These are phyloP conservation scores for Sclerodermus sp. DNA, from an alignment of 2,888 invertebrate genomes.

Conservation along the genomic window DNA sequence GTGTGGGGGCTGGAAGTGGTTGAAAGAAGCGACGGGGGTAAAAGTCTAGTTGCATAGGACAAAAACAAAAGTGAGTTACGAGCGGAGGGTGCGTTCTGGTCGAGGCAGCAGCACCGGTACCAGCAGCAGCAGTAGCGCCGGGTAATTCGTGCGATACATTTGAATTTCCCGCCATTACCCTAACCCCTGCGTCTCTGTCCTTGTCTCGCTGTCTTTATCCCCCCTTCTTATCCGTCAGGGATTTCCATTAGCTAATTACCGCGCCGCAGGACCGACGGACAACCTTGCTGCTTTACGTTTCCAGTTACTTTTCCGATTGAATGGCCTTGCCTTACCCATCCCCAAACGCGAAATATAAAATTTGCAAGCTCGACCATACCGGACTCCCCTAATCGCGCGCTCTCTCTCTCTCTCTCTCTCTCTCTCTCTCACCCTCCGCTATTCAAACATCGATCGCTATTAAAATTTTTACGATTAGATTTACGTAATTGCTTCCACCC, in stretches of 20 bases:
- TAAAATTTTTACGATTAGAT: no score
- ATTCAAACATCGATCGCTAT: no score
- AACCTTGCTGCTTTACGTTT: background rate
- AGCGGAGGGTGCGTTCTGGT: conserved; percentile 34
- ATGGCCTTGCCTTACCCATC: no score
- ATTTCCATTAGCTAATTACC: conserved; percentile 56
- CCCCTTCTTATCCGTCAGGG: conserved; percentile 26
- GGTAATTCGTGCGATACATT: conserved; percentile 53
- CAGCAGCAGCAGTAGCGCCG: conserved; percentile 3
- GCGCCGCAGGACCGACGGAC: conserved; percentile 12
- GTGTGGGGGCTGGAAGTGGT: background rate
- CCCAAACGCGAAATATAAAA: no score
- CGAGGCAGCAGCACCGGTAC: background rate
- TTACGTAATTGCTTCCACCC: no score
- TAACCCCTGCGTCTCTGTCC: no score
- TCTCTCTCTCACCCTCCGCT: no score
- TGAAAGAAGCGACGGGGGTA: conserved; percentile 23
- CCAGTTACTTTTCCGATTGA: no score
- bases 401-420: no score
- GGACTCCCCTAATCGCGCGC: no score
- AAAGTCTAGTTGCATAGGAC: conserved; percentile 41
- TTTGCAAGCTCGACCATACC: no score
- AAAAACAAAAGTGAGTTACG: conserved; percentile 56
- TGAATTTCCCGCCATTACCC: conserved; percentile 51
- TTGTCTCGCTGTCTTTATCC: background rate